Evolutionary conservation across 2,113 vertebrate species (phyloP).

Genomic region (Tonatia bakeri): DNA sequence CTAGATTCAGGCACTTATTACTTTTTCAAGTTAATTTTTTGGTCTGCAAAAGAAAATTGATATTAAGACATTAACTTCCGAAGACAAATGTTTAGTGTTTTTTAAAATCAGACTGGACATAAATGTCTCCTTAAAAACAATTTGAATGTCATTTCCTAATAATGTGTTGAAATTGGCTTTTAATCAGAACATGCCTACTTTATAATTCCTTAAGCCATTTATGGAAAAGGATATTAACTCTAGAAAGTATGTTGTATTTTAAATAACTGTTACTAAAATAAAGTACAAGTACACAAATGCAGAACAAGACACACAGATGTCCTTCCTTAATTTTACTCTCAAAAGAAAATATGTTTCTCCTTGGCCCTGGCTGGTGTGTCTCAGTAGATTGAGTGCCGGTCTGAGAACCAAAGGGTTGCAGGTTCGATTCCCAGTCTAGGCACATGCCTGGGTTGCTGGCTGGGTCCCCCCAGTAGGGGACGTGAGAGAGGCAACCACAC

Average conservation of each 20-base stretch:
- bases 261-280: background rate
- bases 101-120: background rate
- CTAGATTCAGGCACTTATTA: background rate
- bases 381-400: too few relatives aligned
- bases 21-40: constrained; percentile 12
- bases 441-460: too few relatives aligned
- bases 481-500: too few relatives aligned
- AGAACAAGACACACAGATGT: background rate
- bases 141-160: background rate
- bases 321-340: background rate
- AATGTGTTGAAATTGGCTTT: background rate
- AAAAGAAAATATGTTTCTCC: background rate
- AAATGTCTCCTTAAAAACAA: background rate
- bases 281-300: background rate
- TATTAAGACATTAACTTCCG: background rate
- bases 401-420: too few relatives aligned
- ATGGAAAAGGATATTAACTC: background rate
- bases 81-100: background rate
- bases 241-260: background rate
- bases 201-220: background rate
- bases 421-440: too few relatives aligned
- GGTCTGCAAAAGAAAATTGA: background rate
- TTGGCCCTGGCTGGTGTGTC: too few relatives aligned
- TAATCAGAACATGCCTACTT: background rate
- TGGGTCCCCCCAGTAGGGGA: too few relatives aligned